A percentile compares a stretch with the other conserved stretches of the same genome.
phyloP scores from a whole-genome alignment of 2,797 vertebrate genomes.

The Hylomyscus alleni region DNA sequence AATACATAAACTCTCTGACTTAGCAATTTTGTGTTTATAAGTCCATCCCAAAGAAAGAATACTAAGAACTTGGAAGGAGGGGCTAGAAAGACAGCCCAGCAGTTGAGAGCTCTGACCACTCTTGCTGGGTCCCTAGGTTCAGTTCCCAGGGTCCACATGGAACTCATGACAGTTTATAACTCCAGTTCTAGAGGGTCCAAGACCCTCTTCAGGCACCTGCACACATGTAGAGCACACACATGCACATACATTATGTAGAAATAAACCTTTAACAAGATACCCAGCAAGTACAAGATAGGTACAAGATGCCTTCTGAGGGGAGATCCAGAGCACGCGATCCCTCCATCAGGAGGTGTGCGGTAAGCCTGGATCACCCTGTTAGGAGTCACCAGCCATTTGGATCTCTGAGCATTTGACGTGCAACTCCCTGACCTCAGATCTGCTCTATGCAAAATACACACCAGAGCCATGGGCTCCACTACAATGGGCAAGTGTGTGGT shows the following conservation, averaged over 20 bases:
- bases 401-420: neutral
- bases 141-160: neutral
- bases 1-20: slow-evolving; percentile 59
- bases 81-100: neutral
- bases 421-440: neutral
- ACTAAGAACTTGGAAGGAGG: neutral
- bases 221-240: neutral
- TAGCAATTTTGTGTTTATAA: slow-evolving; percentile 52
- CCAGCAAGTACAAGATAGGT: neutral
- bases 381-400: neutral
- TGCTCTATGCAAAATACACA: neutral
- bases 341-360: neutral
- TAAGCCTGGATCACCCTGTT: neutral
- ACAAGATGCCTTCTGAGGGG: neutral
- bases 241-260: neutral
- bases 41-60: slow-evolving; percentile 52
- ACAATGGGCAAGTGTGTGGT: neutral
- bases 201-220: neutral
- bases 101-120: neutral
- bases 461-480: neutral
- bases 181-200: neutral
- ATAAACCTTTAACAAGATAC: neutral
- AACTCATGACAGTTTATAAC: neutral
- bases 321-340: neutral
- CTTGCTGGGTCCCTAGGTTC: neutral